phyloP scores from a whole-genome alignment of 2,888 invertebrate genomes.

The Hanleya hanleyi region DNA sequence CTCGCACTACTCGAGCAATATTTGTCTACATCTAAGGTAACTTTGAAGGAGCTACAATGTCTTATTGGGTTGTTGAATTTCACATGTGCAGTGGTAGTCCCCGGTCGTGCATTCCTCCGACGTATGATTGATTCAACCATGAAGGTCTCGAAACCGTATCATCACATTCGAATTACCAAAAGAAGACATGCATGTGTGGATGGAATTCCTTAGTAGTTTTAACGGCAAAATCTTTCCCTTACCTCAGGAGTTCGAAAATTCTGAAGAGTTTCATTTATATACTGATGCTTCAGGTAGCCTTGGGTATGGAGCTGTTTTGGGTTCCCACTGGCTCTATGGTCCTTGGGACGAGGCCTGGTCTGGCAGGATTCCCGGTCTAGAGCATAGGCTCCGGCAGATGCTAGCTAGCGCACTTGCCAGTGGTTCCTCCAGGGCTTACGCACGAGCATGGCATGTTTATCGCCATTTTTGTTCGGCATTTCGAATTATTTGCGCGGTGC shows the following conservation, averaged over 20 bases:
- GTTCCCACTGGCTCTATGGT: neutral
- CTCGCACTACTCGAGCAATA: neutral
- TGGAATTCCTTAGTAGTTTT: constrained; percentile 7
- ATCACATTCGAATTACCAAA: constrained; percentile 14
- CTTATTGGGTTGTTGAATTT: constrained; percentile 22
- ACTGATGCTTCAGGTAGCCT: neutral
- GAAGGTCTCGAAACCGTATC: neutral
- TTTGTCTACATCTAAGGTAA: constrained; percentile 7
- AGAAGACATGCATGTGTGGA: constrained; percentile 15
- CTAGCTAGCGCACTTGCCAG: too few relatives aligned
- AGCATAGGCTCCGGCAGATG: too few relatives aligned
- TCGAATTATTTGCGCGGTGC: too few relatives aligned
- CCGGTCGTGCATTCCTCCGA: constrained; percentile 18
- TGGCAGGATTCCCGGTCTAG: too few relatives aligned
- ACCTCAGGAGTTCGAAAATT: neutral
- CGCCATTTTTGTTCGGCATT: too few relatives aligned
- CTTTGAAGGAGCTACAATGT: constrained; percentile 17
- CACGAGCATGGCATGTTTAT: too few relatives aligned
- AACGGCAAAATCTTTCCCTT: neutral
- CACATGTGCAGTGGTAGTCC: constrained; percentile 11
- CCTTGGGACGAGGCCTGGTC: neutral
- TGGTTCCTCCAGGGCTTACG: too few relatives aligned
- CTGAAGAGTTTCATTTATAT: neutral
- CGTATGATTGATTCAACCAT: constrained; percentile 18
- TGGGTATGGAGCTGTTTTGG: neutral